Evolutionary conservation across 2,888 invertebrate species (phyloP).

Genomic region (Cordilura impudica): DNA sequence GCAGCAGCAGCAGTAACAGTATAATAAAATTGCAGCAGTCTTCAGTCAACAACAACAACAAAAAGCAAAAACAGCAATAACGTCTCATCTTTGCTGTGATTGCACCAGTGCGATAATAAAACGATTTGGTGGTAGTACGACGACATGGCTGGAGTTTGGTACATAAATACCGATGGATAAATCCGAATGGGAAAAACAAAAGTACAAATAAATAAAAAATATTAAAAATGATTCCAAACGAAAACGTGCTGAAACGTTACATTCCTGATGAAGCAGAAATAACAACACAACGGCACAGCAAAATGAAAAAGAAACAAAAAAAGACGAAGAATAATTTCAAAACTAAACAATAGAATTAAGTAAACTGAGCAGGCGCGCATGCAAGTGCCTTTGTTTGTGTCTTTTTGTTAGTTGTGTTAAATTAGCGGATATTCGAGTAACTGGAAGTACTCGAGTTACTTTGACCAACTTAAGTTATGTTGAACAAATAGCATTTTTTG

Average conservation of each 20-base stretch:
- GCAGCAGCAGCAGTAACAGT: slow-evolving; percentile 13
- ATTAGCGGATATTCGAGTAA: background rate
- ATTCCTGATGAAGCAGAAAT: slow-evolving; percentile 45
- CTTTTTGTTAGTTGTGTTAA: background rate
- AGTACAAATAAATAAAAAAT: slow-evolving; percentile 46
- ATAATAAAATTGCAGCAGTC: slow-evolving; percentile 41
- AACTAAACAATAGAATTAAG: slow-evolving; percentile 49
- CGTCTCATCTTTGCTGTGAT: slow-evolving; percentile 48
- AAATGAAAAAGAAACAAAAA: background rate
- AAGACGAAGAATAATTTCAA: slow-evolving; percentile 33
- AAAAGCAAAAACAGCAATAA: slow-evolving; percentile 22
- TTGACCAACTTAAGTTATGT: too few species aligned
- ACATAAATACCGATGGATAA: background rate
- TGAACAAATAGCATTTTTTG: background rate
- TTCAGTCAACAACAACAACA: slow-evolving; percentile 3
- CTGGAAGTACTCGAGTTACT: slow-evolving; percentile 2
- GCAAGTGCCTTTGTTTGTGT: slow-evolving; percentile 24
- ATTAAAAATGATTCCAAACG: slow-evolving; percentile 49
- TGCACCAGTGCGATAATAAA: slow-evolving; percentile 61
- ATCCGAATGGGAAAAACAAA: slow-evolving; percentile 25
- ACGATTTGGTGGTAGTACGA: slow-evolving; percentile 51
- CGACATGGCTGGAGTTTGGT: slow-evolving; percentile 5
- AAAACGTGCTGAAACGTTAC: slow-evolving; percentile 59
- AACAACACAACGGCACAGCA: background rate
- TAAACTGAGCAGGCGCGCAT: slow-evolving; percentile 46